phyloP scores from a whole-genome alignment of 2,797 vertebrate genomes.

The Tapirus indicus region DNA sequence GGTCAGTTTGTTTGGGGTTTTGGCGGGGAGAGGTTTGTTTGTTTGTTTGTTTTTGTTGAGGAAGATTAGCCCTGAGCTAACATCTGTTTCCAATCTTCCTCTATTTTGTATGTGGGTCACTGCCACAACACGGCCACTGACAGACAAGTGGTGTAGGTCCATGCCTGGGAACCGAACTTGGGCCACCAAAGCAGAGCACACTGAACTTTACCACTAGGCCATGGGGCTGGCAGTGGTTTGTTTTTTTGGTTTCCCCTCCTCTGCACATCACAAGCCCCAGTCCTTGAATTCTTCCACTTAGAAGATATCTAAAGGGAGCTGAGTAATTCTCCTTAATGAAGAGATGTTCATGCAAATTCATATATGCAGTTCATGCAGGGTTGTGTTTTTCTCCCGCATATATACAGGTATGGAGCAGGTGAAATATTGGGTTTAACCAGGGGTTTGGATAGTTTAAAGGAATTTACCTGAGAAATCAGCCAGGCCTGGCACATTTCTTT shows the following conservation, averaged over 20 bases:
- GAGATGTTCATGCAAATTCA: neutral
- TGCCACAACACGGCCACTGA: too few species aligned
- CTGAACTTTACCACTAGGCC: too few species aligned
- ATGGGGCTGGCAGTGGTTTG: too few species aligned
- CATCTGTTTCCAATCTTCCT: too few species aligned
- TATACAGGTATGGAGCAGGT: neutral
- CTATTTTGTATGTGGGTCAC: too few species aligned
- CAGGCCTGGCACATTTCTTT: neutral
- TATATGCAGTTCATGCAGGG: neutral
- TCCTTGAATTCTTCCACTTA: neutral
- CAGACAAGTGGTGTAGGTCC: too few species aligned
- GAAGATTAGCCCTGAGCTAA: too few species aligned
- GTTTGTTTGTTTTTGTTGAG: too few species aligned
- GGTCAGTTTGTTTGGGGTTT: neutral
- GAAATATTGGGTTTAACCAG: neutral
- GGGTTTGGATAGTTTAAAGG: neutral
- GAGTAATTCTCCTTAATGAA: slow-evolving; percentile 26
- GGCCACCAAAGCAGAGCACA: too few species aligned
- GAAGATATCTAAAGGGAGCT: neutral
- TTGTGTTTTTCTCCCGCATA: neutral
- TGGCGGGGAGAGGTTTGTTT: too few species aligned
- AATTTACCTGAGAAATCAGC: neutral
- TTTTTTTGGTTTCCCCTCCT: neutral
- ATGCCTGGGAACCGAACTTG: too few species aligned
- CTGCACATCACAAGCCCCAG: neutral